A percentile compares a stretch with the other conserved stretches of the same genome.
phyloP scores from a whole-genome alignment of 2,888 invertebrate genomes.

The Pogonocherus hispidulus region DNA sequence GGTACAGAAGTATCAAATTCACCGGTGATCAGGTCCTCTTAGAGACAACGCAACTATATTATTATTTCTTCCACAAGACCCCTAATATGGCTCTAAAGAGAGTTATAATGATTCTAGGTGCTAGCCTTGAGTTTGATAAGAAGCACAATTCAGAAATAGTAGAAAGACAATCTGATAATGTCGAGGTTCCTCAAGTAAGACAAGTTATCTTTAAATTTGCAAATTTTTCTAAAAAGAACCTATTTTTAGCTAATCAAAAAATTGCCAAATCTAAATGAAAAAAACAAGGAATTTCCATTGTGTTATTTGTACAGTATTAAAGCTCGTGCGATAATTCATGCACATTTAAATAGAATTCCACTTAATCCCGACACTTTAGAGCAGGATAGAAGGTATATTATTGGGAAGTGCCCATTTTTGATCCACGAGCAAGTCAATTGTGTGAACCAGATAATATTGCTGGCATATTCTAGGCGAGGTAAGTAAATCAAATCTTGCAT shows the following conservation, averaged over 20 bases:
- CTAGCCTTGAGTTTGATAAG: conserved; percentile 96
- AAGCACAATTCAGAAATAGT: conserved; percentile 94
- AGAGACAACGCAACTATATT: conserved; percentile 97
- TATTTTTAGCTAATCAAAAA: conserved; percentile 85
- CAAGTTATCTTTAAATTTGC: background rate
- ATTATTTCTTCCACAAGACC: conserved; percentile 95
- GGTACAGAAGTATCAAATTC: conserved; percentile 98
- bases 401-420: conserved; percentile 93
- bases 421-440: conserved; percentile 98
- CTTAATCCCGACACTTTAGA: conserved; percentile 85
- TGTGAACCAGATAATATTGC: conserved; percentile 91
- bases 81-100: conserved; percentile 96
- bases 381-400: conserved; percentile 85
- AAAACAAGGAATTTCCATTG: conserved; percentile 95
- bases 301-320: conserved; percentile 94
- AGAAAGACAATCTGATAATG: conserved; percentile 93
- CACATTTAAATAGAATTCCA: conserved; percentile 90
- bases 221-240: background rate
- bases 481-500: conserved; percentile 64
- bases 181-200: conserved; percentile 83
- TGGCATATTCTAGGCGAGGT: conserved; percentile 92
- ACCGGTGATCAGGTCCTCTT: conserved; percentile 97
- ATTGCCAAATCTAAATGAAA: conserved; percentile 92
- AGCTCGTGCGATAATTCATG: conserved; percentile 94
- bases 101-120: conserved; percentile 96